Evolutionary conservation across 2,113 vertebrate genomes (phyloP).

Genomic region (Copsychus sechellarum): DNA sequence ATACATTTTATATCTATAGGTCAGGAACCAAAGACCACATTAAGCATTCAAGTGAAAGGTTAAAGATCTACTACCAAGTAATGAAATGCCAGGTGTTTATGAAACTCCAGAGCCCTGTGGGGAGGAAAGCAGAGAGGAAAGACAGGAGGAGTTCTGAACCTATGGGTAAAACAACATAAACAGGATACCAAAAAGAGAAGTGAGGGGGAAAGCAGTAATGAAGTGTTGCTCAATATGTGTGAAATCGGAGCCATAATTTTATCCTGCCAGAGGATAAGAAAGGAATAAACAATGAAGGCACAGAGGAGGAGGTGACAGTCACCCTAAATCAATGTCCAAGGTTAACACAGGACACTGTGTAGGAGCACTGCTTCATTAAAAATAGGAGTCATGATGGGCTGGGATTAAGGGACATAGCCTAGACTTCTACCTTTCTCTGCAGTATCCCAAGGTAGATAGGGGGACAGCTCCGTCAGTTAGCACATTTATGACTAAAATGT

Average conservation of each 20-base stretch:
- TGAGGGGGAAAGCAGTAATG: neutral
- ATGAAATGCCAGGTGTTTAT: constrained; percentile 70
- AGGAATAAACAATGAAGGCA: constrained; percentile 41
- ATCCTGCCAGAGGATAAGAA: constrained; percentile 51
- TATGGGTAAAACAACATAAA: constrained; percentile 55
- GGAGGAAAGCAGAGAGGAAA: neutral
- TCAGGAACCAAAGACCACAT: constrained; percentile 45
- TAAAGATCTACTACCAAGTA: constrained; percentile 49
- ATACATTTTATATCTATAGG: constrained; percentile 16
- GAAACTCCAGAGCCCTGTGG: constrained; percentile 51
- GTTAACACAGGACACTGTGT: constrained; percentile 26
- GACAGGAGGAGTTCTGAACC: constrained; percentile 20
- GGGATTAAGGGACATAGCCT: neutral
- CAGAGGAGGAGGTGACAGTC: constrained; percentile 10
- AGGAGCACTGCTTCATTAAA: neutral
- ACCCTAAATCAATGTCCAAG: constrained; percentile 13
- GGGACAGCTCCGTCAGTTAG: neutral
- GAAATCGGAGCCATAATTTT: constrained; percentile 42
- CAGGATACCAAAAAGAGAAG: constrained; percentile 49
- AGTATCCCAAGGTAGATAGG: neutral
- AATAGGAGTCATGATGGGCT: neutral
- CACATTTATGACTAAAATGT: neutral
- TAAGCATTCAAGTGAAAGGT: constrained; percentile 38
- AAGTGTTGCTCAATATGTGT: constrained; percentile 32
- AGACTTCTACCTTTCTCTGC: neutral